Evolutionary conservation across 2,888 invertebrate species (phyloP), one percentile per base, ranked within the genome.

Genomic region (Cryptocheilus praepositus): DNA sequence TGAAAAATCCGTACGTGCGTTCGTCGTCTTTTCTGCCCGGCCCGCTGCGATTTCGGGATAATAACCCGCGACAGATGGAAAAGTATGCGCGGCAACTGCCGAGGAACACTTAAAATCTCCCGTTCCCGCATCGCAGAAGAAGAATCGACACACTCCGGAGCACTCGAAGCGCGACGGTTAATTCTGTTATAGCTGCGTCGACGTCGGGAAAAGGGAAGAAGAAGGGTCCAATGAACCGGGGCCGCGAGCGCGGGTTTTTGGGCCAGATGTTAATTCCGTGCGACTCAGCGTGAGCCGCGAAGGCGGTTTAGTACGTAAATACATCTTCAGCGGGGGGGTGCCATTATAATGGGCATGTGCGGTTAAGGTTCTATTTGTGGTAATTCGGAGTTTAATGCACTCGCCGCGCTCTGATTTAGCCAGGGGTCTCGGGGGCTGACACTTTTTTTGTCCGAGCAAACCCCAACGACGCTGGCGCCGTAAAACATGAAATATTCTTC

Each of bases 371-470:
- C 88, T 88, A 88, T 88, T 88, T 88, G 88, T 85, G 86, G 88
- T 88, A 85, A 88, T 88, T 87, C 87, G 83, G 86, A 85, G 87
- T 88, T 88, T 88, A 87, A 87, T 88, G 88, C 86, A 87, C 87
- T 85, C 36, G 36, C 80, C 77, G 58, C 66, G 79, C 72, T 83
- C 85, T 84, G 82, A 86, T 87, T 85, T 85, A 83, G 85, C 79
- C 82, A 67, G 59, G 77, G 66, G 70, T 4, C n/a, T 21, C 25
- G 21, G n/a, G 19, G 19, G 36, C 71, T 71, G 80, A 76, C 76
- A 80, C 74, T 79, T 79, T 79, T 80, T 78, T 79, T 69, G 67
- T 66, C 73, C 77, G 11, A 65, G 67, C 69, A 69, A 80, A 77
- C 76, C 74, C 77, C 74, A 74, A 67, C 75, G 74, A 79, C 78